Percentiles rank a stretch among this genome's conserved stretches.
These are phyloP conservation scores for Aphodius sticticus DNA, from an alignment of 2,888 invertebrate genomes.

Conservation along the genomic window DNA sequence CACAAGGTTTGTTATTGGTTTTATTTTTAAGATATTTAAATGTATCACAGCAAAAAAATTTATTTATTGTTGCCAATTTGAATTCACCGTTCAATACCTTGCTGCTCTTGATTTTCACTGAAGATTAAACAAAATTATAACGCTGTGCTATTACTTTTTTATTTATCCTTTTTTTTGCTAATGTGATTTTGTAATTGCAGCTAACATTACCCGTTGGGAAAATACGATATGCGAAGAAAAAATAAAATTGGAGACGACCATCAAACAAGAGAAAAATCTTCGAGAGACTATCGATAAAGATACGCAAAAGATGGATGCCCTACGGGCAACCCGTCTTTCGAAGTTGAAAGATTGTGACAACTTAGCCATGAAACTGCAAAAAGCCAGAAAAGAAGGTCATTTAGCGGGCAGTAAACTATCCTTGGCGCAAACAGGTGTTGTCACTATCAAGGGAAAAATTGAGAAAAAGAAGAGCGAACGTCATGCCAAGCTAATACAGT, in stretches of 20 bases:
- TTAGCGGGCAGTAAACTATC: conserved; percentile 89
- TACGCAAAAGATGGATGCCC: conserved; percentile 81
- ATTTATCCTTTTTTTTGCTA: too few species aligned
- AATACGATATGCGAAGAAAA: conserved; percentile 91
- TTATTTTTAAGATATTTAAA: too few species aligned
- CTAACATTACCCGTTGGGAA: conserved; percentile 94
- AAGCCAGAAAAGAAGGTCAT: conserved; percentile 84
- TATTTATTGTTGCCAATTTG: too few species aligned
- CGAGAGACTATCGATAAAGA: conserved; percentile 86
- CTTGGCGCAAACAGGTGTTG: conserved; percentile 83
- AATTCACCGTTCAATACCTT: too few species aligned
- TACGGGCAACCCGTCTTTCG: conserved; percentile 80
- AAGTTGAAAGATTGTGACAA: conserved; percentile 83
- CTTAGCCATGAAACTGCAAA: conserved; percentile 86
- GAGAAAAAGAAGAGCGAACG: conserved; percentile 91
- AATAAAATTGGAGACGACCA: conserved; percentile 81
- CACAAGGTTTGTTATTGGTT: conserved; percentile 72
- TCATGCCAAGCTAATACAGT: conserved; percentile 90
- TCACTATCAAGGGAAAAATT: conserved; percentile 83
- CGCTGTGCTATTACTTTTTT: too few species aligned
- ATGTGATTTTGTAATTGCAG: conserved; percentile 58
- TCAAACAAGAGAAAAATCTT: conserved; percentile 78
- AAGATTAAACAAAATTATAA: too few species aligned
- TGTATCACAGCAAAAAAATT: too few species aligned
- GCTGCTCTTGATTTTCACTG: too few species aligned